These are phyloP conservation scores for Amiota communis DNA, from an alignment of 2,888 invertebrate genomes.

Conservation along the genomic window DNA sequence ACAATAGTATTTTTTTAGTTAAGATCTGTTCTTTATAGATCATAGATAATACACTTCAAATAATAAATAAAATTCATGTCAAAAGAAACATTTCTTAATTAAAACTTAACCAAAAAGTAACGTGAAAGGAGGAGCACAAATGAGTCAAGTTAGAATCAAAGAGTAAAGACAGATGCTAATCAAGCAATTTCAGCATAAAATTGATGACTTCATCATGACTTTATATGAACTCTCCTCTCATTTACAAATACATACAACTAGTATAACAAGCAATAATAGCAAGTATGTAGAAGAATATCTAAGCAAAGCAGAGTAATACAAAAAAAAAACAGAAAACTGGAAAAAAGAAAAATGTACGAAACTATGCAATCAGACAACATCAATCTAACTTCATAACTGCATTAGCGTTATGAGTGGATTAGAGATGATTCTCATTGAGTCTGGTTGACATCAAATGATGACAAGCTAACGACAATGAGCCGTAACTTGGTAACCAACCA, in stretches of 20 bases:
- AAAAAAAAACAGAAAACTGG: neutral
- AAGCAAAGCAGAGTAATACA: neutral
- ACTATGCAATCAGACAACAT: constrained; percentile 20
- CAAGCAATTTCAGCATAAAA: constrained; percentile 35
- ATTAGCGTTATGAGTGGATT: constrained; percentile 22
- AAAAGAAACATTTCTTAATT: neutral
- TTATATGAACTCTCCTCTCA: constrained; percentile 36
- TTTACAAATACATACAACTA: neutral
- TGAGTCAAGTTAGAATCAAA: neutral
- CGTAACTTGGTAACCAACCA: constrained; percentile 22
- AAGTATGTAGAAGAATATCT: too few species aligned
- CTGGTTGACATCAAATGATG: neutral
- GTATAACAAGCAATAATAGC: too few species aligned
- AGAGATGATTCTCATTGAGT: constrained; percentile 1
- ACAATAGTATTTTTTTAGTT: too few species aligned
- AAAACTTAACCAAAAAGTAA: neutral
- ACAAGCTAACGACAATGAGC: constrained; percentile 28
- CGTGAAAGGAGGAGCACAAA: neutral
- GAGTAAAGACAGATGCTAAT: constrained; percentile 7
- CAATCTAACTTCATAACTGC: constrained; percentile 28
- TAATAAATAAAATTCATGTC: too few species aligned
- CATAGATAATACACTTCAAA: too few species aligned
- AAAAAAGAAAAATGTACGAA: neutral
- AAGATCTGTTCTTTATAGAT: too few species aligned
- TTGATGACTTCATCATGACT: constrained; percentile 45